Base-by-base conservation (phyloP, 2,113 vertebrate genomes). In the Equus quagga region DNA sequence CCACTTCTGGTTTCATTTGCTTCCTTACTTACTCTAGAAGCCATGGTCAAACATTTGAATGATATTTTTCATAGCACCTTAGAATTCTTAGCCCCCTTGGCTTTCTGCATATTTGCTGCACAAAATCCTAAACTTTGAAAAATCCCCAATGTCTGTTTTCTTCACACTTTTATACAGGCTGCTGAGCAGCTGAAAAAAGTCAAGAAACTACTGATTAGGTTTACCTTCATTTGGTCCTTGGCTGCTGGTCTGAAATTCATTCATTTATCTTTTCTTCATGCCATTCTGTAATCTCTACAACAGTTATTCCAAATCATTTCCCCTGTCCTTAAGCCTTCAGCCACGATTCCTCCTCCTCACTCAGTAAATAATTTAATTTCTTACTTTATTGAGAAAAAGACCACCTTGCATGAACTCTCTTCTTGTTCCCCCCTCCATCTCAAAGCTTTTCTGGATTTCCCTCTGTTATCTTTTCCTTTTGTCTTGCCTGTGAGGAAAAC, bases 361-460 rank as follows among this genome's bases (percentile, higher is more conserved):
- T 91, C 56, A 91, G 44, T 65, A 78, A 88, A 91, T 93, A 95
- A 88, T 1, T 86, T 78, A 80, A 65, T 78, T 86, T 89, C 24
- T 82, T 96, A 46, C 6, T 85, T 91, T 85, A 62, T 36, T 69
- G 28, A 95, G 33, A 88, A 83, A 87, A 95, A 88, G 12, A 85
- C 5, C 14, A 58, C 1, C 0, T 23, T 92, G 19, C 41, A 46
- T 95, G 33, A 89, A 60, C 41, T 70, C 33, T 4, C 14, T 85
- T 62, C 23, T 76, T 41, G 4, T 89, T 8, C 17, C 18, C 23
- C 33, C 60, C 33, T 54, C 21, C 9, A 81, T 19, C 36, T 75
- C 24, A 76, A 84, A 72, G 10, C 83, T 94, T 78, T 17, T 85
- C 31, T 88, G n/a, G 6, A 70, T 95, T 67, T 72, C 51, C 28